Percentiles rank a stretch among this genome's conserved stretches.
phyloP scores from a whole-genome alignment of 2,797 vertebrate genomes.

The Morus bassanus region DNA sequence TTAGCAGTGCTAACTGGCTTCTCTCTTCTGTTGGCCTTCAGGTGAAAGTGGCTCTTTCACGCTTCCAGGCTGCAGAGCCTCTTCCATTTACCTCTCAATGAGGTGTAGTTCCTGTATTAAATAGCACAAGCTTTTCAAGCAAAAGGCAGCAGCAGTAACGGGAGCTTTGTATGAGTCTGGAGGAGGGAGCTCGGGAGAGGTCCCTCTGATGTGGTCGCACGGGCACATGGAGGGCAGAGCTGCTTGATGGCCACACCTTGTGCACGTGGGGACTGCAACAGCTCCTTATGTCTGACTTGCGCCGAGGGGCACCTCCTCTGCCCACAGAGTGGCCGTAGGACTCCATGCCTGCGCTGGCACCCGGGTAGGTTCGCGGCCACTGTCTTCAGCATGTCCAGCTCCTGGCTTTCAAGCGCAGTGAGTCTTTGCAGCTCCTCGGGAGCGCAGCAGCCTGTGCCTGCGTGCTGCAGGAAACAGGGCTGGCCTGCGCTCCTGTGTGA shows the following conservation, averaged over 20 bases:
- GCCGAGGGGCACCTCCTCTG: neutral
- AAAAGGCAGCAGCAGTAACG: neutral
- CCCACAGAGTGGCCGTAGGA: rapidly evolving
- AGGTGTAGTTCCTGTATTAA: constrained; percentile 39
- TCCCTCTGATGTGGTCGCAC: rapidly evolving
- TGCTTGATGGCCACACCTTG: neutral
- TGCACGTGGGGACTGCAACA: rapidly evolving
- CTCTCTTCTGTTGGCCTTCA: neutral
- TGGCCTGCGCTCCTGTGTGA: neutral
- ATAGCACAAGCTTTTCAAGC: neutral
- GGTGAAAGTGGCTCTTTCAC: constrained; percentile 39
- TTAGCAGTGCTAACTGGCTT: neutral
- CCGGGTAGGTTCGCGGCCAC: rapidly evolving
- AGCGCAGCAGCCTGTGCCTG: neutral
- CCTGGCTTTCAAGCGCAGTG: neutral
- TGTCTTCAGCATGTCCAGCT: rapidly evolving
- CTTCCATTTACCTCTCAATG: constrained; percentile 9
- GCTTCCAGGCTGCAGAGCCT: neutral
- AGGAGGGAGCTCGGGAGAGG: neutral
- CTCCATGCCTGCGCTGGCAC: rapidly evolving
- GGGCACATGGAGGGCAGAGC: rapidly evolving
- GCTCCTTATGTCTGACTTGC: neutral
- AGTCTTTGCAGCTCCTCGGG: neutral
- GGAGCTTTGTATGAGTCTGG: neutral
- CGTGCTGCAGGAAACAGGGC: neutral